Percentiles rank a stretch among this genome's conserved stretches.
Conservation (phyloP, 2,113 vertebrate genomes). For the Notothenia coriiceps region DNA sequence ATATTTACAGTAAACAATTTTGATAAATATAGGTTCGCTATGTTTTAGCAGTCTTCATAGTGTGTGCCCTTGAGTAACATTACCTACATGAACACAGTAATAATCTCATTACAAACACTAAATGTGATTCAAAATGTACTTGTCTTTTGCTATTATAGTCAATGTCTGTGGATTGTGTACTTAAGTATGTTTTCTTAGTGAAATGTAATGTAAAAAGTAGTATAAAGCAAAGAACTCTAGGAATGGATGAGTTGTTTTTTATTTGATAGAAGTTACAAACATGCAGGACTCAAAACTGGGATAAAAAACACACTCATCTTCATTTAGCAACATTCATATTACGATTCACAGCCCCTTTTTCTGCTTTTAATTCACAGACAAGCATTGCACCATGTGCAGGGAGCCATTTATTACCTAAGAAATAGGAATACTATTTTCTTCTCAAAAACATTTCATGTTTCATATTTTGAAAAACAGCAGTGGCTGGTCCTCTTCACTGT, state of each 20-base stretch:
- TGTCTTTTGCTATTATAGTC: background rate
- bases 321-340: slow-evolving; percentile 6
- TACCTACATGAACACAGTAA: background rate
- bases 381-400: slow-evolving; percentile 10
- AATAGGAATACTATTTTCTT: slow-evolving; percentile 11
- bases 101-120: background rate
- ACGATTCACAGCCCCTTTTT: background rate
- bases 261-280: slow-evolving; percentile 10
- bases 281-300: background rate
- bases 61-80: background rate
- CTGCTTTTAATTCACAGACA: background rate
- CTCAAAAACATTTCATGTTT: slow-evolving; percentile 11
- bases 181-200: too few species aligned
- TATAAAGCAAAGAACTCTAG: slow-evolving; percentile 14
- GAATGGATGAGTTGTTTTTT: slow-evolving; percentile 15
- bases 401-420: background rate
- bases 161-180: background rate
- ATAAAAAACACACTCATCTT: background rate
- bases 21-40: too few species aligned
- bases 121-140: background rate
- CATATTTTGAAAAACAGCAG: slow-evolving; percentile 13
- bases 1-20: background rate
- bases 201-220: background rate
- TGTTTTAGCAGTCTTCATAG: too few species aligned
- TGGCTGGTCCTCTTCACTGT: background rate